Evolutionary conservation across 2,888 invertebrate species (phyloP), one percentile per base, ranked within the genome.

Genomic region (Atethmia centrago): DNA sequence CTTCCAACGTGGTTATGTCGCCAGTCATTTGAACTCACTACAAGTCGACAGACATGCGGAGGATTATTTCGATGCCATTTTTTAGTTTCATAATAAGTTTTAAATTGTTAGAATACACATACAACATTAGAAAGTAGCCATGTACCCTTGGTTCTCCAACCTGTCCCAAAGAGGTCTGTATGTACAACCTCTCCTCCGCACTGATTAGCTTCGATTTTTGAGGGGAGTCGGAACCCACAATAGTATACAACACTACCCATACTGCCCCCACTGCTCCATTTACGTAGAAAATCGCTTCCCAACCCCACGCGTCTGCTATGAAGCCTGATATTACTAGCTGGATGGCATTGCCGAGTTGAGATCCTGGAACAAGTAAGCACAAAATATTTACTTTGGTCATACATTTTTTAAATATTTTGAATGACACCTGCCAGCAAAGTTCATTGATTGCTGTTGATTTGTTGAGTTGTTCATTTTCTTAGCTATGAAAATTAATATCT

Each of bases 271-370:
- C 85, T 0, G 90, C 89, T 0, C 97, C 97, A 56, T 97, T 97
- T 0, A 95, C 89, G 86, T 98, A 98, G 89, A 98, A 98, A 31
- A 97, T 97, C 47, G 97, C 97, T 0, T 97, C 97, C 98, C 98
- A 98, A 40, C 97, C 97, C 88, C 95, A 94, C 0, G 80, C 88
- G 40, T 91, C 90, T 0, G 94, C 92, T 71, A 94, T 89, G 75
- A 92, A 94, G 0, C 94, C 95, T 9, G 97, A 96, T 53, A 95
- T 89, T 21, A 97, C 94, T 82, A 97, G 90, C 62, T 97, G 96
- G 0, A 97, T 78, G 0, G 97, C 97, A 9, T 97, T 97, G 0
- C 97, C 97, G 0, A 97, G 92, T 69, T 97, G 97, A 0, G 93
- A 94, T 4, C 97, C 97, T 93, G 92, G 80, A 84, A 93, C 8